A percentile compares a stretch with the other conserved stretches of the same genome.
Evolutionary conservation across 2,888 invertebrate genomes (phyloP).

Genomic region (Synergus laeviventris): DNA sequence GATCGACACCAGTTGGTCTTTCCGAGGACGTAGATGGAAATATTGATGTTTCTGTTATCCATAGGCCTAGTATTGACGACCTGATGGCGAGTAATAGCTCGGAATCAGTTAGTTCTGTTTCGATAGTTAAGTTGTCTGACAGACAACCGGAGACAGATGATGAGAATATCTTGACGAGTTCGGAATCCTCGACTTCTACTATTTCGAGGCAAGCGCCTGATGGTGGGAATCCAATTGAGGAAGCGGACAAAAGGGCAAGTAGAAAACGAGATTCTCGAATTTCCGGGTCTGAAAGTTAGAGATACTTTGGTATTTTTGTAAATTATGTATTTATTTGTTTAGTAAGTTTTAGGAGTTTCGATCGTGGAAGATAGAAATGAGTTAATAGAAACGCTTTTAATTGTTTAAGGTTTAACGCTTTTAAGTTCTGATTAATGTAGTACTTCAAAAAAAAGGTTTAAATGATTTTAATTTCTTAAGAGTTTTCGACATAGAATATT

Average conservation of each 20-base stretch:
- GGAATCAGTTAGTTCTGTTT: conserved; percentile 57
- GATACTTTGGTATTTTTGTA: conserved; percentile 21
- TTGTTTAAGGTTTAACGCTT: background rate
- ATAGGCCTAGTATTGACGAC: conserved; percentile 63
- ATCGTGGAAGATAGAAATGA: conserved; percentile 23
- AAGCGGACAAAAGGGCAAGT: conserved; percentile 54
- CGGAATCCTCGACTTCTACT: conserved; percentile 64
- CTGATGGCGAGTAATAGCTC: conserved; percentile 59
- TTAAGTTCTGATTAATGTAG: background rate
- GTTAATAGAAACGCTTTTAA: background rate
- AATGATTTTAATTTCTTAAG: background rate
- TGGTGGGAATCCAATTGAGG: conserved; percentile 72
- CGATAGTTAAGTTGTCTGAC: conserved; percentile 54
- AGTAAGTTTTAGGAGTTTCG: background rate
- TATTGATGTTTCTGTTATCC: conserved; percentile 62
- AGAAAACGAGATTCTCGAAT: conserved; percentile 43
- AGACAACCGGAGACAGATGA: conserved; percentile 54
- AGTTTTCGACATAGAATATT: background rate
- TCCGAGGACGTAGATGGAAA: conserved; percentile 64
- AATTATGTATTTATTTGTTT: conserved; percentile 27
- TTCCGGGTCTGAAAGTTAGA: conserved; percentile 12
- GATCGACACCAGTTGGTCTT: conserved; percentile 61
- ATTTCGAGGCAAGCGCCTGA: conserved; percentile 72
- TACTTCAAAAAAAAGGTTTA: background rate
- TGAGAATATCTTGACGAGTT: conserved; percentile 58